Base-by-base conservation (phyloP, 2,888 invertebrate species). In the Sceliomorpha sp. region DNA sequence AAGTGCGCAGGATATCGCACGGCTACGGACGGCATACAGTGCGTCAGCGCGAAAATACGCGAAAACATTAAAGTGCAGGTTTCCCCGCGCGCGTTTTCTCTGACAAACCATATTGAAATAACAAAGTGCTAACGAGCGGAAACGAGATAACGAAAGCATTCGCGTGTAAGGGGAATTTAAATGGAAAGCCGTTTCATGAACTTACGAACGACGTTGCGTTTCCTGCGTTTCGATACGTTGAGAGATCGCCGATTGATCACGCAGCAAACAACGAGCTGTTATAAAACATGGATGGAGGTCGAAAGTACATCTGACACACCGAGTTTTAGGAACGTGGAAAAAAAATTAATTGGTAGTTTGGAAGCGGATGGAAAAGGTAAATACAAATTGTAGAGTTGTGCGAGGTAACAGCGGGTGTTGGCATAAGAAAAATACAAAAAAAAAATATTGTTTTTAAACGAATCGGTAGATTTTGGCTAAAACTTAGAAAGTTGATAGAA, bases 121-220 rank as follows among this genome's bases (percentile, higher is more conserved):
- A 60, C 60, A 68, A 60, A 51, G 66, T 68, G 68, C 45, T 68
- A 68, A 68, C 68, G 60, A 68, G 68, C 60, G 53, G 60, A 68
- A 68, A 62, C 55, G 34, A 62, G 60, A 68, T 60, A 68, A 62
- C 60, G 45, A 45, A 31, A 14, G 56, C 68, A 68, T 37, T 68
- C 50, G 55, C 39, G 55, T 50, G 60, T 62, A 62, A 60, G 45
- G 45, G 45, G 51, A 56, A 62, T 62, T 68, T 62, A 68, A 68
- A 68, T 51, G 68, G 45, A 10, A 44, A 60, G 42, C 17, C 47
- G 47, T 13, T 31, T 20, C 29, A 47, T 47, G 34, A 47, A 47
- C 31, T 15, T 47, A 24, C n/a, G 10, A 47, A 32, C 47, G 47
- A 42, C 42, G 27, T 8, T 10, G 24, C 39, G 39, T 40, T 40